These are phyloP conservation scores for Naja naja DNA, from an alignment of 2,113 vertebrate genomes.

Conservation along the genomic window DNA sequence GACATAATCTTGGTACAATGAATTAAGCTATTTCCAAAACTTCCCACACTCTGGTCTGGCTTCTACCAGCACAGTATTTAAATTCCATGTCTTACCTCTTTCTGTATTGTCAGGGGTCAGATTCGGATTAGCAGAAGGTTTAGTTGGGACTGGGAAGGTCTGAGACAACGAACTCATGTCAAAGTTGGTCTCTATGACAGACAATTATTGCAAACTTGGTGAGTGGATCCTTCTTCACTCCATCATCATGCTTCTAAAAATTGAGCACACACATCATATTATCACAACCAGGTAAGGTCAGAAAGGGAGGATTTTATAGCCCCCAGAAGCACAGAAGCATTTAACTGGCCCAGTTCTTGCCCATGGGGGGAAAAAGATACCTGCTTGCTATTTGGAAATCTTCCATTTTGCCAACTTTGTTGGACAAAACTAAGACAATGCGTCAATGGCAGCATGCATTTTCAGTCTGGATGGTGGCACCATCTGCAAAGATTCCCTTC, in stretches of 20 bases:
- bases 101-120: accelerated
- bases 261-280: accelerated
- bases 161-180: accelerated
- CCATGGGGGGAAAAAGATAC: too few species aligned
- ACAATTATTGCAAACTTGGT: background rate
- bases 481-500: background rate
- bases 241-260: background rate
- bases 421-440: background rate
- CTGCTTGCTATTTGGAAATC: background rate
- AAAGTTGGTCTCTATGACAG: background rate
- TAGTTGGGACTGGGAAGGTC: background rate
- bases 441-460: background rate
- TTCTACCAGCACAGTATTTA: background rate
- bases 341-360: background rate
- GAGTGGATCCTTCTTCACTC: accelerated
- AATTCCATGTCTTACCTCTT: accelerated
- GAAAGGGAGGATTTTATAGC: background rate
- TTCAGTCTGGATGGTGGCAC: background rate
- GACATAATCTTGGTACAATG: background rate
- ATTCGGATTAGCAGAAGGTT: accelerated
- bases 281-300: background rate
- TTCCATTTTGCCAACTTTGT: background rate
- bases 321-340: background rate
- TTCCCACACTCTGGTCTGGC: background rate
- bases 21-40: background rate